Conservation (phyloP, 2,797 vertebrate species). For the Botia kubotai region DNA sequence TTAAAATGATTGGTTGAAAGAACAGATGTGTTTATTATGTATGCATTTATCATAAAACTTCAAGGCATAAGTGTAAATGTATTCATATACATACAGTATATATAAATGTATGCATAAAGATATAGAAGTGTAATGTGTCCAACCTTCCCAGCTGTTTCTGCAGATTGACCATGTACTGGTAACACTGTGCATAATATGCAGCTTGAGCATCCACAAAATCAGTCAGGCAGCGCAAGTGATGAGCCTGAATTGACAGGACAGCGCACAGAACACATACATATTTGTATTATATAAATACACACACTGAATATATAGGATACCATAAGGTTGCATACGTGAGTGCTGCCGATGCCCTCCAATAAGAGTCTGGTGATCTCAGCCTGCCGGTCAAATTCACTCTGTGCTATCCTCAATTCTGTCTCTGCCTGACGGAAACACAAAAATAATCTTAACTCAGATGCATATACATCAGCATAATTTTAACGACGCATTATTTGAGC, state of each 20-base stretch:
- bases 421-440: slow-evolving; percentile 82
- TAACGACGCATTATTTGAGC: not conserved
- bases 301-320: not conserved
- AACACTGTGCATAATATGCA: slow-evolving; percentile 91
- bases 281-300: not conserved
- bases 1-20: not conserved
- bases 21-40: not conserved
- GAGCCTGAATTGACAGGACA: slow-evolving; percentile 74
- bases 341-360: slow-evolving; percentile 88
- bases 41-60: slow-evolving; percentile 40
- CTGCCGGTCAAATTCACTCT: slow-evolving; percentile 94
- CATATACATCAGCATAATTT: not conserved
- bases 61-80: not conserved
- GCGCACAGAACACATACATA: not conserved
- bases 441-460: not conserved
- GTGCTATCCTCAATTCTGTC: slow-evolving; percentile 91
- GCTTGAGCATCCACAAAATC: slow-evolving; percentile 97
- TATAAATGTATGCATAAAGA: not conserved
- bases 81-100: too few relatives aligned
- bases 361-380: slow-evolving; percentile 87
- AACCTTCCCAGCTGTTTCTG: slow-evolving; percentile 93
- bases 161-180: slow-evolving; percentile 91
- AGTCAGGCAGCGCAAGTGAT: slow-evolving; percentile 90
- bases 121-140: slow-evolving; percentile 19
- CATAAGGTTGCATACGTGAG: slow-evolving; percentile 82